Conservation (phyloP, 2,888 invertebrate species). For the Flexamia atlantica region DNA sequence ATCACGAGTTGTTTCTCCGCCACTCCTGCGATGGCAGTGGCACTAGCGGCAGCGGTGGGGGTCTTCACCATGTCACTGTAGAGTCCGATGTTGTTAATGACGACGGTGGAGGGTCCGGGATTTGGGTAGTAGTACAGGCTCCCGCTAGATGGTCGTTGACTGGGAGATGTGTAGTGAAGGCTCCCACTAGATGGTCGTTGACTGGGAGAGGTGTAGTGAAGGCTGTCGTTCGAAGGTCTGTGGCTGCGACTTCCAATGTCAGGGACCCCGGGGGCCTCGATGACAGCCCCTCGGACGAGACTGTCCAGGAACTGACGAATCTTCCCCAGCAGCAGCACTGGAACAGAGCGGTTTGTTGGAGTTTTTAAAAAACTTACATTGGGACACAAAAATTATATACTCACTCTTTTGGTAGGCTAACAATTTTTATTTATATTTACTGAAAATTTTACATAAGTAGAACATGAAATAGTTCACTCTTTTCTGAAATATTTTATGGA, state of each 20-base stretch:
- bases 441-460: too few relatives aligned
- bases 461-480: too few relatives aligned
- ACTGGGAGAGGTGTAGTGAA: neutral
- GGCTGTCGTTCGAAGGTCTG: neutral
- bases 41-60: neutral
- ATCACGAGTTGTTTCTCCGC: neutral
- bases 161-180: neutral
- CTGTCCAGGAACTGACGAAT: neutral
- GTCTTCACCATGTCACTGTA: neutral
- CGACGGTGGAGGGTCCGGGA: neutral
- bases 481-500: too few relatives aligned
- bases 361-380: too few relatives aligned
- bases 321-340: neutral
- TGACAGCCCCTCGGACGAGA: neutral
- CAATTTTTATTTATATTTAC: too few relatives aligned
- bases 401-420: too few relatives aligned
- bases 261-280: neutral
- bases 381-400: too few relatives aligned
- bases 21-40: neutral
- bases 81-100: neutral
- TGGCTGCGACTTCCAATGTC: neutral
- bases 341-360: neutral
- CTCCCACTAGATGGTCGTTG: neutral
- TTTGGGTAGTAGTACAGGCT: too few relatives aligned
- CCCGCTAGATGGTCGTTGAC: neutral